Percentiles rank a stretch among this genome's conserved stretches.
Evolutionary conservation across 2,888 invertebrate species (phyloP).

Genomic region (Oscheius sp.): DNA sequence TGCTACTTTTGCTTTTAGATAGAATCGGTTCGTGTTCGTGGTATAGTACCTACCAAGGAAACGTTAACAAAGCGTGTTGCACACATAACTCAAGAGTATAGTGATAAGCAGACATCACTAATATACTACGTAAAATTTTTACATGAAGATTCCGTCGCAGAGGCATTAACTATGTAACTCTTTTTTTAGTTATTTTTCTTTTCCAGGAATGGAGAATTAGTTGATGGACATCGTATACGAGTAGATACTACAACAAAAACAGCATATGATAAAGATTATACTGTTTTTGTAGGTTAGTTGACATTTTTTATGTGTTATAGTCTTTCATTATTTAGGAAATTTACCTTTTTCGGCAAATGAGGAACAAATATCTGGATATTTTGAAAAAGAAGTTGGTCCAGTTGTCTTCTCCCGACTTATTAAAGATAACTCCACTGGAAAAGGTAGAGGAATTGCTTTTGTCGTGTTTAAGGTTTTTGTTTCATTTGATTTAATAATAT

Average conservation of each 20-base stretch:
- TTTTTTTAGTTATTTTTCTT: not conserved
- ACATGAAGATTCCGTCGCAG: slow-evolving; percentile 36
- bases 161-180: slow-evolving; percentile 40
- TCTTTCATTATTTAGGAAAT: slow-evolving; percentile 33
- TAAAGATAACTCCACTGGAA: slow-evolving; percentile 40
- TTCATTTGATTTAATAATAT: slow-evolving; percentile 8
- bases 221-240: slow-evolving; percentile 44
- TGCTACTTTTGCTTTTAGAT: slow-evolving; percentile 7
- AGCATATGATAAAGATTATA: slow-evolving; percentile 40
- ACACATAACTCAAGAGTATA: slow-evolving; percentile 39
- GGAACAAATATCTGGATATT: slow-evolving; percentile 35
- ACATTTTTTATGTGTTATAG: not conserved
- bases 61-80: slow-evolving; percentile 42
- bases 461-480: slow-evolving; percentile 40
- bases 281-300: slow-evolving; percentile 41
- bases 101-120: slow-evolving; percentile 44
- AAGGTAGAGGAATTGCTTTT: slow-evolving; percentile 51
- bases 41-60: slow-evolving; percentile 41
- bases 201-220: slow-evolving; percentile 40
- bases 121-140: slow-evolving; percentile 48
- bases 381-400: slow-evolving; percentile 41
- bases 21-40: slow-evolving; percentile 42
- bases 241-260: slow-evolving; percentile 41
- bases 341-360: slow-evolving; percentile 41
- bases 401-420: slow-evolving; percentile 41